Evolutionary conservation across 2,888 invertebrate genomes (phyloP), one percentile per base, ranked within the genome.

Genomic region (Apoderus coryli): DNA sequence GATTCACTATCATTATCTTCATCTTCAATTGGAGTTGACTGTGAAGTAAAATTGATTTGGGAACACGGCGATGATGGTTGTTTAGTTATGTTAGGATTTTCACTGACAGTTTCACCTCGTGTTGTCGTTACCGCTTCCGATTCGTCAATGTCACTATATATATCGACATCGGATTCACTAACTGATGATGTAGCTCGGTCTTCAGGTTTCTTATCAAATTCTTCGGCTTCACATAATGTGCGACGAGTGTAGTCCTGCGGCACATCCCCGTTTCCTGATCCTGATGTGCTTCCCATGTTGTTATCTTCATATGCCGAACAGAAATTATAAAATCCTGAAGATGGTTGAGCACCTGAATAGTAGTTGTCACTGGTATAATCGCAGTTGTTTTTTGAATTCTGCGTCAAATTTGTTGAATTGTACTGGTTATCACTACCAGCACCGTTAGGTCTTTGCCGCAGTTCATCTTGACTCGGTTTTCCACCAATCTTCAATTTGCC

Each of bases 61-160:
- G n/a, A n/a, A n/a, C n/a, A n/a, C 19, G 19, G 19, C n/a, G 19
- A n/a, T n/a, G 19, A 19, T n/a, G 19, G 19, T 6, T 24, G 19
- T 4, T 36, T 31, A 7, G 36, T 22, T n/a, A 33, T 19, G 14
- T 24, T 14, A 32, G 38, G 38, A 35, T 46, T 46, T 10, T 49
- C 39, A 16, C 42, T 40, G 16, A 36, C 34, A 6, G 52, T 53
- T 25, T 55, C 53, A 2, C 47, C 51, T 25, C 53, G 55, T 14
- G 56, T 57, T 34, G 48, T 37, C 35, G 43, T 26, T 38, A 54
- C 55, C 1, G 61, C 59, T 46, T 70, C 71, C 40, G 54, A 56
- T 2, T 61, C 60, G 47, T 71, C 46, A 25, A 72, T 69, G 39
- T 73, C 72, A 38, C 69, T 67, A 44, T 72, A 74, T 40, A 72